A percentile compares a stretch with the other conserved stretches of the same genome.
phyloP scores from a whole-genome alignment of 1,140 invertebrate species.

The Dinothrombium tinctorium region DNA sequence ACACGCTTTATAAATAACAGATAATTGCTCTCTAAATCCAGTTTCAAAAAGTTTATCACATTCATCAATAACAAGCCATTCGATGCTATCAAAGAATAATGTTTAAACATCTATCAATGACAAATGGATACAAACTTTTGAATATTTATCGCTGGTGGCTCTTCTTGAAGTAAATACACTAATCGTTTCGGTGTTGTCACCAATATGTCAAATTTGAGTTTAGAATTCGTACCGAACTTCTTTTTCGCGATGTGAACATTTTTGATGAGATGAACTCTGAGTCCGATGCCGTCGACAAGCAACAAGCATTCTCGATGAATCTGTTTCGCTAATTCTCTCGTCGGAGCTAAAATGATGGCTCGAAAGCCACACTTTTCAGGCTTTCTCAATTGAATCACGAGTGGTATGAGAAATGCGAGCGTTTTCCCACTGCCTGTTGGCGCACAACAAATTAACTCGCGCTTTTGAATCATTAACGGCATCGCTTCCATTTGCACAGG shows the following conservation, averaged over 20 bases:
- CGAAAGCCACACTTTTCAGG: conserved; percentile 44
- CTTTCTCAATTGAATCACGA: conserved; percentile 11
- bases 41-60: conserved; percentile 92
- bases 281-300: conserved; percentile 41
- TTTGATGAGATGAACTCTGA: conserved; percentile 44
- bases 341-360: conserved; percentile 79
- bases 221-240: conserved; percentile 35
- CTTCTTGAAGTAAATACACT: conserved; percentile 57
- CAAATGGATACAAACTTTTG: conserved; percentile 47
- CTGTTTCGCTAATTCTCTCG: conserved; percentile 80
- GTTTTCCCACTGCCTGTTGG: conserved; percentile 53
- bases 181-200: conserved; percentile 89
- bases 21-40: conserved; percentile 81
- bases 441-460: conserved; percentile 73
- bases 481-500: conserved; percentile 85
- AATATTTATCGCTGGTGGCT: too few relatives aligned
- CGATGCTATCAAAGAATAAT: conserved; percentile 40
- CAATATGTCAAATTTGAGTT: conserved; percentile 63
- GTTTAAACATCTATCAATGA: conserved; percentile 33
- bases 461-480: conserved; percentile 49
- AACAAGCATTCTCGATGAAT: conserved; percentile 67
- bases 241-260: conserved; percentile 40
- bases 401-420: conserved; percentile 9
- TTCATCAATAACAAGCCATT: conserved; percentile 94
- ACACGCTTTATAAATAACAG: conserved; percentile 61